Evolutionary conservation across 2,888 invertebrate species (phyloP).

Genomic region (Stratiomys singularior): DNA sequence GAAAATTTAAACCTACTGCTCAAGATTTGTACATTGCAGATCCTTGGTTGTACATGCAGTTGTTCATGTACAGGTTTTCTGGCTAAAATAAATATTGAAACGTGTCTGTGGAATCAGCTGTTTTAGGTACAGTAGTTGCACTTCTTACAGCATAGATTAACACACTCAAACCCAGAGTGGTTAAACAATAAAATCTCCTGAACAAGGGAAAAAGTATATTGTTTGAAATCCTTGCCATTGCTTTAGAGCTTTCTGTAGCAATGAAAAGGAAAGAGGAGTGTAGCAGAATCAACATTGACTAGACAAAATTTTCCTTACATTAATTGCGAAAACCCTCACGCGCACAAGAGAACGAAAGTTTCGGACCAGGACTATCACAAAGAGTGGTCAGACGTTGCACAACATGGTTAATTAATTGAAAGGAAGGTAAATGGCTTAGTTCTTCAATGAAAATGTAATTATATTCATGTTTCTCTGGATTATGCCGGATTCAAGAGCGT

Average conservation of each 20-base stretch:
- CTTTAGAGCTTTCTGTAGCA: background rate
- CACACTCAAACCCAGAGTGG: background rate
- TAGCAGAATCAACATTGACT: background rate
- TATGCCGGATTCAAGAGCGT: background rate
- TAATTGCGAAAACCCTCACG: background rate
- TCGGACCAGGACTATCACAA: background rate
- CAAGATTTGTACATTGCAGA: too few relatives aligned
- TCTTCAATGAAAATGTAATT: slow-evolving; percentile 26
- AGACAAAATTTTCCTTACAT: background rate
- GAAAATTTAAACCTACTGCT: too few relatives aligned
- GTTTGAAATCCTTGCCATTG: slow-evolving; percentile 21
- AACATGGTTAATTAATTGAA: slow-evolving; percentile 34
- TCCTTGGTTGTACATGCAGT: too few relatives aligned
- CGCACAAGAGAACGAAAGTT: background rate
- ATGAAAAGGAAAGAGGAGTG: background rate
- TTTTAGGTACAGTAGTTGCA: too few relatives aligned
- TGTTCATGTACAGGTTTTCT: too few relatives aligned
- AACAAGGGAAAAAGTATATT: slow-evolving; percentile 23
- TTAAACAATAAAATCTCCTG: slow-evolving; percentile 17
- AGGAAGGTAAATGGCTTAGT: slow-evolving; percentile 14
- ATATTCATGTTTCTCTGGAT: background rate
- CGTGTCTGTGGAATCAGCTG: too few relatives aligned
- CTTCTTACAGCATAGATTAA: too few relatives aligned
- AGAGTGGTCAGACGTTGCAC: background rate
- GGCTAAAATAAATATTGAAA: too few relatives aligned